A percentile compares a stretch with the other conserved stretches of the same genome.
Evolutionary conservation across 2,888 invertebrate genomes (phyloP).

Genomic region (Apodemia duryi): DNA sequence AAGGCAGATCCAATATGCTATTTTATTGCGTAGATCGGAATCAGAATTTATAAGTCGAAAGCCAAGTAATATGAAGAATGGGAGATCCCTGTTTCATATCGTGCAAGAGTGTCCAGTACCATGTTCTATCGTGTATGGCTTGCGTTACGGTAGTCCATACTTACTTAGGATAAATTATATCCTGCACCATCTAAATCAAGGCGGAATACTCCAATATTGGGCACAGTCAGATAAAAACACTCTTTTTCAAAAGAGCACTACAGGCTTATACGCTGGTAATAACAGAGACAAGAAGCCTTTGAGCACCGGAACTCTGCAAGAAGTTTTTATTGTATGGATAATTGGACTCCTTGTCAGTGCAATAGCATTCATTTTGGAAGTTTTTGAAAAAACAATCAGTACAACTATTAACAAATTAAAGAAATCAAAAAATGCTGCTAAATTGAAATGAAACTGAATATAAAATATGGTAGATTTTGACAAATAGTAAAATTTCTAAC

Average conservation of each 20-base stretch:
- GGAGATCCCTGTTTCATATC: conserved; percentile 68
- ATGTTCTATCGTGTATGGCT: conserved; percentile 74
- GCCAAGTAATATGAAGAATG: conserved; percentile 49
- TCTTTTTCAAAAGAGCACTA: conserved; percentile 36
- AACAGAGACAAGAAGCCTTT: conserved; percentile 56
- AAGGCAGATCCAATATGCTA: conserved; percentile 65
- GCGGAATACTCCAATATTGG: conserved; percentile 71
- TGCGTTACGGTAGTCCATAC: conserved; percentile 80
- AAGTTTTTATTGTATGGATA: conserved; percentile 59
- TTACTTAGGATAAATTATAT: conserved; percentile 65
- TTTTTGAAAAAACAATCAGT: conserved; percentile 27
- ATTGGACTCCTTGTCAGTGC: conserved; percentile 48
- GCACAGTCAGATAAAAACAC: conserved; percentile 48
- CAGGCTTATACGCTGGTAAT: conserved; percentile 34
- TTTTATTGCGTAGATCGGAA: conserved; percentile 69
- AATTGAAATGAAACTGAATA: background rate
- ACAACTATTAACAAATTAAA: background rate
- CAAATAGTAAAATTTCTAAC: too few relatives aligned
- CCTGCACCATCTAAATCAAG: conserved; percentile 66
- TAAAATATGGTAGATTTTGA: background rate
- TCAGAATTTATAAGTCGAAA: conserved; percentile 49
- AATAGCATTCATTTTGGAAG: conserved; percentile 49
- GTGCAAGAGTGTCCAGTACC: conserved; percentile 76
- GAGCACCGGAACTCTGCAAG: conserved; percentile 59
- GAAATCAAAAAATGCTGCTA: background rate